These are phyloP conservation scores for Oegoconia quadripuncta DNA, from an alignment of 2,888 invertebrate species.

Conservation along the genomic window DNA sequence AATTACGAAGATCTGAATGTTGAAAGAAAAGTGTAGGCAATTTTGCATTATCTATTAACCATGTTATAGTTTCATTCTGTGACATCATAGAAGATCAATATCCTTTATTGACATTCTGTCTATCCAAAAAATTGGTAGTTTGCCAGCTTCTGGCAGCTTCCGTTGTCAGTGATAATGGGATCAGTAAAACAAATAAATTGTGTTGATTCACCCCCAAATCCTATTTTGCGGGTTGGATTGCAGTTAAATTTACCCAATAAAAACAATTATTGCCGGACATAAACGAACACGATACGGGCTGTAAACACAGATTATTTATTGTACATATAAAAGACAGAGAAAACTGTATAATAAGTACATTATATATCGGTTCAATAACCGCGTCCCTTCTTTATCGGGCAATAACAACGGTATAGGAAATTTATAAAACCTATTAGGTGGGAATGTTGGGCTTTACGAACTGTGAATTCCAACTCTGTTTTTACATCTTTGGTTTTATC, in stretches of 20 bases:
- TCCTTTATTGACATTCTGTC: conserved; percentile 2
- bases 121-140: conserved; percentile 3
- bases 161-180: conserved; percentile 7
- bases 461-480: conserved; percentile 54
- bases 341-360: conserved; percentile 55
- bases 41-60: too few relatives aligned
- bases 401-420: conserved; percentile 45
- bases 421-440: conserved; percentile 53
- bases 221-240: conserved; percentile 23
- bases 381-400: conserved; percentile 48
- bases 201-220: conserved; percentile 7
- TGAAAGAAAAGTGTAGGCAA: too few relatives aligned
- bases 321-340: conserved; percentile 38
- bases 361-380: conserved; percentile 48
- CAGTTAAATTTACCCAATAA: conserved; percentile 47
- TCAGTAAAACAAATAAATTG: conserved; percentile 11
- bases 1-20: too few relatives aligned
- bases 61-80: not conserved
- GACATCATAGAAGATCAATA: not conserved
- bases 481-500: too few relatives aligned
- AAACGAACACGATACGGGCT: conserved; percentile 43
- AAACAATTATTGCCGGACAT: conserved; percentile 51
- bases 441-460: conserved; percentile 48
- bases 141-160: conserved; percentile 6
- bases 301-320: conserved; percentile 45